Base-by-base conservation (phyloP, 2,113 vertebrate species). In the Lophius piscatorius region DNA sequence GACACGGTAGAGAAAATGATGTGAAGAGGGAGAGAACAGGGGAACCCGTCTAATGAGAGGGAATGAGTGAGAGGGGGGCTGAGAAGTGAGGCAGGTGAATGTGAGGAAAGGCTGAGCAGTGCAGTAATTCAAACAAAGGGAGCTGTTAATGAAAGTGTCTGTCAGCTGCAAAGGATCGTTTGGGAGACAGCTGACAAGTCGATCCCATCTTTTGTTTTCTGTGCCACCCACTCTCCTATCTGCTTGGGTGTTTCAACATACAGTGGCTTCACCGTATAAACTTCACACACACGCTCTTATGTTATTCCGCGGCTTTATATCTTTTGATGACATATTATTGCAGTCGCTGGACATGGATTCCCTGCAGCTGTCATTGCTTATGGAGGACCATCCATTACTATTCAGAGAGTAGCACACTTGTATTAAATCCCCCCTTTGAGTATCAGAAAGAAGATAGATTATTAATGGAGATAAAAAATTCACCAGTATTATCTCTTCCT, bases 221-320 rank as follows among this genome's bases (percentile, higher is more conserved):
- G 23, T 29, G 54, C 77, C 70, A 68, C 83, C 75, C 81, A 84
- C 75, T 36, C 44, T 58, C 48, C 17, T 65, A 29, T 81, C 47
- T 68, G 34, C 56, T 47, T 60, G 72, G 31, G 39, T 45, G 44
- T 72, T 76, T 64, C n/a, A 48, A 62, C n/a, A 62, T 11, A 16
- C 16, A 40, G 9, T 33, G 6, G 17, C 31, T 62, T 50, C 17
- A 56, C 40, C 48, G 35, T n/a, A 34, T 63, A 51, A 17, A 24
- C 49, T 29, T 18, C 20, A 54, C 18, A 49, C 21, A 24, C 51
- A 31, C 24, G 18, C 23, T 7, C 47, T 18, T n/a, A 58, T 16
- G 12, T 57, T 10, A 22, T 42, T 42, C 24, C 4, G 33, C 28
- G 17, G 29, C 35, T 41, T 57, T 11, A 29, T 16, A 34, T 29